These are phyloP conservation scores for Doris montereyensis DNA, from an alignment of 2,888 invertebrate species.

Conservation along the genomic window DNA sequence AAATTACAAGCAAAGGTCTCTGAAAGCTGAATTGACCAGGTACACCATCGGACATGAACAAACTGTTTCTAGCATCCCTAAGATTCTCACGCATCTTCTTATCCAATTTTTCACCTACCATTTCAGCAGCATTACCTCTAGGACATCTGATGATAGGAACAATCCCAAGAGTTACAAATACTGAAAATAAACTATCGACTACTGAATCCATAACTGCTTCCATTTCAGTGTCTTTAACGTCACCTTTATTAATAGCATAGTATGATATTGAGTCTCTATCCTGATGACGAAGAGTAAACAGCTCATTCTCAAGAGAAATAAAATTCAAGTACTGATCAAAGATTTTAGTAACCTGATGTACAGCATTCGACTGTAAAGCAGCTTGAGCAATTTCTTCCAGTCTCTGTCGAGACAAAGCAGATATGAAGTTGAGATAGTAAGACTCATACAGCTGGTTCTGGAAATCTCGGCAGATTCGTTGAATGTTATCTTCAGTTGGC, in stretches of 20 bases:
- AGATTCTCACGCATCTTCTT: constrained; percentile 97
- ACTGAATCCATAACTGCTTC: constrained; percentile 93
- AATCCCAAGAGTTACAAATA: constrained; percentile 95
- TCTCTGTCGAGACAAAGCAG: constrained; percentile 92
- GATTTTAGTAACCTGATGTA: constrained; percentile 93
- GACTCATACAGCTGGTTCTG: constrained; percentile 89
- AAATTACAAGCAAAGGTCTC: constrained; percentile 89
- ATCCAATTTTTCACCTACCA: constrained; percentile 96
- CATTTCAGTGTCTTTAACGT: constrained; percentile 96
- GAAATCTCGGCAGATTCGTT: constrained; percentile 86
- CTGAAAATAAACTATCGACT: constrained; percentile 96
- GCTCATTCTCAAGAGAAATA: constrained; percentile 96
- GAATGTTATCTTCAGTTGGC: constrained; percentile 96
- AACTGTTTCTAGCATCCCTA: constrained; percentile 95
- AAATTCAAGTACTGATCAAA: constrained; percentile 99
- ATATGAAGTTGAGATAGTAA: constrained; percentile 92
- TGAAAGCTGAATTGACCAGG: constrained; percentile 84
- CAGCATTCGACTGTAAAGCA: constrained; percentile 90
- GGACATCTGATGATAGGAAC: constrained; percentile 94
- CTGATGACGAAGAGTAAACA: constrained; percentile 94
- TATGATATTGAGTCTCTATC: constrained; percentile 92
- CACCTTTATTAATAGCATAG: constrained; percentile 94
- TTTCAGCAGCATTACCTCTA: constrained; percentile 96
- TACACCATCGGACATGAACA: constrained; percentile 80
- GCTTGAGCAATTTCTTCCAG: constrained; percentile 95